Percentiles rank a stretch among this genome's conserved stretches.
Evolutionary conservation across 2,888 invertebrate genomes (phyloP).

Genomic region (Deladenus siricidicola): DNA sequence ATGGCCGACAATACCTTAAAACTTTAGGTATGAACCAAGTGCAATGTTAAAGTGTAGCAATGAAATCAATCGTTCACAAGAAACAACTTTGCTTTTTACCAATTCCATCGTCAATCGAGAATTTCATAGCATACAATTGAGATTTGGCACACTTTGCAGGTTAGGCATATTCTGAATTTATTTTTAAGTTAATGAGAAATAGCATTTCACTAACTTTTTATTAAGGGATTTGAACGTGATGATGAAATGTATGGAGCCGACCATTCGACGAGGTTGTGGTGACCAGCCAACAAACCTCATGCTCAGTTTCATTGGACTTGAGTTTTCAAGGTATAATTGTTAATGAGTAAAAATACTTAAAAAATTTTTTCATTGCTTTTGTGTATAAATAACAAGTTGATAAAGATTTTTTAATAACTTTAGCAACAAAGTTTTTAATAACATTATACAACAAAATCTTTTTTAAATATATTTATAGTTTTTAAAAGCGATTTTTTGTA

Average conservation of each 20-base stretch:
- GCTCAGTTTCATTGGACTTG: constrained; percentile 34
- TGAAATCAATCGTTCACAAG: constrained; percentile 33
- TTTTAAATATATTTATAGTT: too few species aligned
- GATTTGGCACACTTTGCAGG: constrained; percentile 32
- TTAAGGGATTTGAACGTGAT: constrained; percentile 27
- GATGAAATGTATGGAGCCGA: constrained; percentile 31
- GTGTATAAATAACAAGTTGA: too few species aligned
- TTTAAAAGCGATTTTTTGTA: too few species aligned
- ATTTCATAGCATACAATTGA: constrained; percentile 24
- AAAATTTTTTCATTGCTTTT: too few species aligned
- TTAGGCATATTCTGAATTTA: background rate
- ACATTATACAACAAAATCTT: too few species aligned
- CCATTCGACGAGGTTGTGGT: constrained; percentile 29
- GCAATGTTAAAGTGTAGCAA: constrained; percentile 29
- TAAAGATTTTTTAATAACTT: too few species aligned
- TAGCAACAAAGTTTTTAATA: too few species aligned
- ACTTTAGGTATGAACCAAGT: constrained; percentile 26
- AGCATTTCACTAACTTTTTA: background rate
- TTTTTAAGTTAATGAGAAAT: background rate
- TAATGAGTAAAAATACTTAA: too few species aligned
- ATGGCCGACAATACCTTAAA: too few species aligned
- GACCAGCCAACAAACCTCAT: constrained; percentile 29
- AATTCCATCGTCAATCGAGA: constrained; percentile 34
- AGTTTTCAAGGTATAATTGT: constrained; percentile 29
- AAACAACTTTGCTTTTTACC: constrained; percentile 33